Evolutionary conservation across 2,113 vertebrate species (phyloP).

Genomic region (Cricetomys ansorgei): DNA sequence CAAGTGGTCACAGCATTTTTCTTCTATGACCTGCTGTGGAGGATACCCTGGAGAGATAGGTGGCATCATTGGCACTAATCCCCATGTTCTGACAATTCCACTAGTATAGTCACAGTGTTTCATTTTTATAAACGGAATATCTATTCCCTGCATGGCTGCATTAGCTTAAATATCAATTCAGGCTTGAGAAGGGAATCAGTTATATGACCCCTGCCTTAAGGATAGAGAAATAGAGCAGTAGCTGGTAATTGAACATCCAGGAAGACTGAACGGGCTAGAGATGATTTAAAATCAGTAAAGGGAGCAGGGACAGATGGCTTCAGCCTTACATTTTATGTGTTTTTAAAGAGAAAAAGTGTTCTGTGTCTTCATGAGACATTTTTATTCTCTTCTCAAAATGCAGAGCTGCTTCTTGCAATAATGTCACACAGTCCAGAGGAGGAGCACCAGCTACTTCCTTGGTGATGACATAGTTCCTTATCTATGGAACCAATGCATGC

Average conservation of each 20-base stretch:
- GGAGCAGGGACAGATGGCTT: conserved; percentile 67
- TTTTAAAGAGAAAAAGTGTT: conserved; percentile 69
- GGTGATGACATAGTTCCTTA: conserved; percentile 56
- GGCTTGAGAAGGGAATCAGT: conserved; percentile 58
- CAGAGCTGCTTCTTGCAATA: conserved; percentile 43
- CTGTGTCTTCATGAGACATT: conserved; percentile 60
- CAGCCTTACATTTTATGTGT: conserved; percentile 70
- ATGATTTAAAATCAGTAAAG: conserved; percentile 71
- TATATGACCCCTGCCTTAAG: conserved; percentile 50
- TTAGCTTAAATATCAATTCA: conserved; percentile 70
- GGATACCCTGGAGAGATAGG: not conserved
- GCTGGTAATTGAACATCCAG: conserved; percentile 69
- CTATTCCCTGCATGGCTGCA: conserved; percentile 32
- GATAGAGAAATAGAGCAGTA: conserved; percentile 17
- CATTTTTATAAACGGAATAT: conserved; percentile 27
- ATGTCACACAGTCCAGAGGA: not conserved
- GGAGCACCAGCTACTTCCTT: not conserved
- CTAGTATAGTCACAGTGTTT: conserved; percentile 43
- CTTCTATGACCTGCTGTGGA: not conserved
- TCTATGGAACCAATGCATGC: not conserved
- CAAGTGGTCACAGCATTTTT: not conserved
- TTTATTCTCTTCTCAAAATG: conserved; percentile 73
- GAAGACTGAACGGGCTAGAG: conserved; percentile 52
- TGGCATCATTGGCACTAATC: not conserved
- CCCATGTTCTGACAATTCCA: not conserved